Evolutionary conservation across 2,797 vertebrate species (phyloP), one percentile per base, ranked within the genome.

Genomic region (Heliangelus exortis): DNA sequence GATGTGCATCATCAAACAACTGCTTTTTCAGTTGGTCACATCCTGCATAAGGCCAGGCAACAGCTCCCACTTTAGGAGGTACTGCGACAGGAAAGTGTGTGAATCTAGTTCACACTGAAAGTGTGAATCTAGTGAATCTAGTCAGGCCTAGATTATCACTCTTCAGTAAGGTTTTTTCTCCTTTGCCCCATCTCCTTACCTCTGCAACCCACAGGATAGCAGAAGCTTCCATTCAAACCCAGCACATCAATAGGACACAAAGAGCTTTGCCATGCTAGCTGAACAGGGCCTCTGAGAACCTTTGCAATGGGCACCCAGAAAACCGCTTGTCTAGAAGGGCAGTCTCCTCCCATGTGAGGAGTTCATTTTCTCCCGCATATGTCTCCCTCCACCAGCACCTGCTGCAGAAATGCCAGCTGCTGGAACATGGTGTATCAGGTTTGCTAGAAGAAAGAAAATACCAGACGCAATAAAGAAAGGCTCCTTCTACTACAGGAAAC

Each of bases 281-380:
- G 2, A 82, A 57, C 2, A 1, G 31, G 48, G 54, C 33, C 69
- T 78, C 34, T 10, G 23, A 39, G 33, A 15, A 19, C 6, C 47
- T 13, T 17, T 2, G 9, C 34, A 34, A 43, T 0, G 6, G 0
- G 8, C 5, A 3, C 0, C 0, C 1, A 0, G 41, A 28, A 58
- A 75, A 47, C 6, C 2, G 1, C 33, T 59, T 9, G 4, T n/a
- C 16, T 21, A 19, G 16, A 75, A 85, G 34, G 67, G 33, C 15
- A 0, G 57, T 28, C 59, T 76, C 47, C 72, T 85, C 63, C 36
- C 5, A 0, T 2, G 3, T 15, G 9, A 31, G 45, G 39, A 43
- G 45, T 21, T 5, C 0, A 3, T 63, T 26, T 48, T 20, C 28
- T 29, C 66, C 57, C 1, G 3, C 2, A 2, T 0, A 0, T 26